Base-by-base conservation (phyloP, 2,113 vertebrate species). In the Heloderma charlesbogerti region DNA sequence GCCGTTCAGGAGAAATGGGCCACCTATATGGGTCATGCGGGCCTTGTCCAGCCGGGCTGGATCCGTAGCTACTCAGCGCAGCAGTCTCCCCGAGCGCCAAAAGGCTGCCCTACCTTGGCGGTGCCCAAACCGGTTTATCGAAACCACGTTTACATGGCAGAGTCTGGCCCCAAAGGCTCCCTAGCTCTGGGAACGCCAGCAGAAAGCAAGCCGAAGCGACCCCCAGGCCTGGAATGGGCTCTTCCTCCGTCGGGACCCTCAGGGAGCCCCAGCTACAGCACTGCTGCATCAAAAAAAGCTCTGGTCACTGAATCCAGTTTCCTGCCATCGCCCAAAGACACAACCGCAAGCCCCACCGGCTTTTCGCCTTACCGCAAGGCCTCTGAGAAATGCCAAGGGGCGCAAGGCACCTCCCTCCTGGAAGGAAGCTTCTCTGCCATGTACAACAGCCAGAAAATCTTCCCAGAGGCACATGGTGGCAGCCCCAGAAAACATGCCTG, bases 41-140 rank as follows among this genome's bases (percentile, higher is more conserved):
- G 93, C 12, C 72, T 87, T 0, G 88, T 89, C 0, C 94, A 93
- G 48, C 92, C 95, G 1, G 86, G 94, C 2, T 95, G 90, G 2
- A 94, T 96, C 77, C 97, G 97, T 1, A 80, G 95, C 27, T 95
- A 95, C 84, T 83, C 86, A 0, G n/a, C 92, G 74, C 95, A 93
- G 71, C 93, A 95, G 2, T 88, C 95, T 0, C 93, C 95, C 66
- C 94, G 66, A 25, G 81, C 95, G 0, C 88, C 97, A 0, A 94
- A 95, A 40, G 94, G 82, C 86, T 93, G 96, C n/a, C 90, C 95
- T 37, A 95, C 96, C 6, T 78, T 99, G 84, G 98, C 98, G 0
- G 94, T 98, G 13, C 99, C 99, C 82, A 98, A 96, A 84, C 98
- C 99, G 0, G 85, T 99, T 81, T 99, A 99, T 4, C 94, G 97